These are phyloP conservation scores for Balearica regulorum DNA, from an alignment of 2,797 vertebrate genomes.

Conservation along the genomic window DNA sequence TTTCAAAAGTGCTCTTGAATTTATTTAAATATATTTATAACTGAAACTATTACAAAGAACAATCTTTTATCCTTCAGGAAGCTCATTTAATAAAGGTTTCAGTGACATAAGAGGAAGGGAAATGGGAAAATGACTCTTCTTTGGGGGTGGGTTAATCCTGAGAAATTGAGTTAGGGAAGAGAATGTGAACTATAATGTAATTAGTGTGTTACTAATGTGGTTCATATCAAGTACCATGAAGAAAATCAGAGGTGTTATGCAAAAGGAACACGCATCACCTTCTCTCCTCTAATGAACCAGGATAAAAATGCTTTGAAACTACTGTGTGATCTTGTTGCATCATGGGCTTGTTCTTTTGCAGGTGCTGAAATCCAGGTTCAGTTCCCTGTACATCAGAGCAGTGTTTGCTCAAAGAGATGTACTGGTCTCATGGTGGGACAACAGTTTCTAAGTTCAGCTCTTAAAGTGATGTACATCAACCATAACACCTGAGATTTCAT, in stretches of 20 bases:
- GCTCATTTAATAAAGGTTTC: conserved; percentile 36
- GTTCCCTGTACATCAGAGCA: neutral
- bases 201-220: conserved; percentile 26
- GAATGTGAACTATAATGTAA: conserved; percentile 30
- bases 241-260: conserved; percentile 41
- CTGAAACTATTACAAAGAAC: neutral
- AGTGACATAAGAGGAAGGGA: conserved; percentile 16
- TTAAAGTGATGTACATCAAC: neutral
- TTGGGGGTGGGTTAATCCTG: conserved; percentile 17
- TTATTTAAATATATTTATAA: neutral
- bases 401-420: neutral
- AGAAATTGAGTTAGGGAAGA: conserved; percentile 41
- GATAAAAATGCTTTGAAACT: neutral
- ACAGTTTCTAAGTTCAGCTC: neutral
- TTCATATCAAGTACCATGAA: conserved; percentile 36
- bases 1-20: conserved; percentile 18
- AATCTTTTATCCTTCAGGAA: neutral
- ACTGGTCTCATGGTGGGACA: neutral
- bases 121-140: conserved; percentile 43
- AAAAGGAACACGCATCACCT: neutral
- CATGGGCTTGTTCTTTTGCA: neutral
- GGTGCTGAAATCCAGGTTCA: neutral
- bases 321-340: neutral
- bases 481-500: neutral
- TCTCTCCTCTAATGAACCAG: neutral